phyloP scores from a whole-genome alignment of 2,113 vertebrate species.

The Dasyurus viverrinus region DNA sequence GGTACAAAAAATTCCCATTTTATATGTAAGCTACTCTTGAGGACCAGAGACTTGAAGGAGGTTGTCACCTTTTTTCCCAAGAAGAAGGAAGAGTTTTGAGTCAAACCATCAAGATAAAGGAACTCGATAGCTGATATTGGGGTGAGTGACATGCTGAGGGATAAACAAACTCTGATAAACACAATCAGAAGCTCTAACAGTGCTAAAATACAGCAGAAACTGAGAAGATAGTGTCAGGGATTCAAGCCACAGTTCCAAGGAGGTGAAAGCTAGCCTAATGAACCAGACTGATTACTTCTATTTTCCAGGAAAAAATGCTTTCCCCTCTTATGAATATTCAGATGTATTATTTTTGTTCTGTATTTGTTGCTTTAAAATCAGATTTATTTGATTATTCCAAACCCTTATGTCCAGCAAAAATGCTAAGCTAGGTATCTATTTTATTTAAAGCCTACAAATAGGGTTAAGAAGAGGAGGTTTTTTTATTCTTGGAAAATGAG shows the following conservation, averaged over 20 bases:
- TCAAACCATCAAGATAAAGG: background rate
- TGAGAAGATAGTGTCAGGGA: background rate
- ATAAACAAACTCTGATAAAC: background rate
- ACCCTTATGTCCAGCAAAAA: background rate
- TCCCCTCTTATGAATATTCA: background rate
- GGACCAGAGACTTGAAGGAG: background rate
- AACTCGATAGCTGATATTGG: background rate
- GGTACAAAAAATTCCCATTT: background rate
- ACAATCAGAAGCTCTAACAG: background rate
- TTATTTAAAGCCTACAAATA: background rate
- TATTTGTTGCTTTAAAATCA: background rate
- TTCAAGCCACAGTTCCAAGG: background rate
- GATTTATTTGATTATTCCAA: background rate
- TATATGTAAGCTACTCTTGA: background rate
- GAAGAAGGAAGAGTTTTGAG: background rate
- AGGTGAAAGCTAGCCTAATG: background rate
- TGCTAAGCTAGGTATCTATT: background rate
- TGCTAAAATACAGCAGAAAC: background rate
- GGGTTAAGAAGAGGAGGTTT: background rate
- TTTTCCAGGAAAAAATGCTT: background rate
- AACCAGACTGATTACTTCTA: background rate
- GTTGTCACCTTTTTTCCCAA: background rate
- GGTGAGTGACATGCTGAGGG: background rate
- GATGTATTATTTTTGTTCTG: background rate
- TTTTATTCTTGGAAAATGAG: background rate